Evolutionary conservation across 2,888 invertebrate genomes (phyloP), one percentile per base, ranked within the genome.

Genomic region (Stenotaenia linearis): DNA sequence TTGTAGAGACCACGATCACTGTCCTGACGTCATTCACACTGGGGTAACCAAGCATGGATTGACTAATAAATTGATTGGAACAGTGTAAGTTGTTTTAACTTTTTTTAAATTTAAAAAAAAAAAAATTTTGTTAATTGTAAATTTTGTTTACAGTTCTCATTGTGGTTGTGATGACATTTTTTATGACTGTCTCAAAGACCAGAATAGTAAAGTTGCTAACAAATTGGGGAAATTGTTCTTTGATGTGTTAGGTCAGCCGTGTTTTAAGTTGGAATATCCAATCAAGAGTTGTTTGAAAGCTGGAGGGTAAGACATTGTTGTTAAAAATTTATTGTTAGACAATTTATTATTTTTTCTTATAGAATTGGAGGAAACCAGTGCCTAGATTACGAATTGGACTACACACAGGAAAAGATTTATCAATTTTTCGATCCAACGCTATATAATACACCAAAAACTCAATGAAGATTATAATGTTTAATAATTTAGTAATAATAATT

Each of bases 1-100:
- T 35, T 83, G 83, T 75, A 75, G 83, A 40, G 80, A 77, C 0
- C 83, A 83, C 61, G 83, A 82, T 56, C 78, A 80, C 23, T 83
- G 83, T 79, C 80, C 79, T 12, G 56, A 80, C 18, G 23, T 32
- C 77, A 77, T 77, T 10, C 35, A 77, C 6, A 5, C 10, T n/a
- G 77, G 77, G 37, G 21, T 18, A 77, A 21, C 28, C 32, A 30
- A 30, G 15, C 18, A 40, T 69, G 45, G 76, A 69, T 45, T 45
- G 76, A 18, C 12, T 50, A 21, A 78, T 32, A 12, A 61, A 61
- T 1, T 18, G 9, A 5, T 77, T 32, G 77, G 77, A 3, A 5
- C 77, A 35, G 9, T 77, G 77, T 77, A 37, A 77, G 75, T 77
- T 77, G 4, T 32, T 76, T 32, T 76, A 6, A 76, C 10, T 28